Evolutionary conservation across 2,113 vertebrate genomes (phyloP), one percentile per base, ranked within the genome.

Genomic region (Pterocles burchelli): DNA sequence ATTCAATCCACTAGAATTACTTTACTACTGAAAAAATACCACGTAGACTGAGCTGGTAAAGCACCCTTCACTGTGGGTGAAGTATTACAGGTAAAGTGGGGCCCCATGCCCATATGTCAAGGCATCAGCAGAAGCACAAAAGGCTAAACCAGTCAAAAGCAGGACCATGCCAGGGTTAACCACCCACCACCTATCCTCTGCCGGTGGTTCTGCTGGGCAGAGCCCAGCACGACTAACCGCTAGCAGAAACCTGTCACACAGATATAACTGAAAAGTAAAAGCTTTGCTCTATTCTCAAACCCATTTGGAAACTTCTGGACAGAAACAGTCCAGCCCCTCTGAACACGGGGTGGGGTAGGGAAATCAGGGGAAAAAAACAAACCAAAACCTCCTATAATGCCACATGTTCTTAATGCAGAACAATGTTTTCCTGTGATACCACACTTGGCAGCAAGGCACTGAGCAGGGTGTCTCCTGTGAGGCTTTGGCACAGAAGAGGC

Each of bases 31-130:
- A 46, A 54, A 84, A 85, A 13, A 12, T 16, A 6, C 28, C 9
- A 6, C 5, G 1, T 2, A 28, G 29, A 17, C 24, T 17, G 52
- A 67, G 36, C 41, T 34, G 46, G 31, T 49, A 33, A 13, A 34
- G 36, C 18, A 20, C 18, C 33, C 38, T 46, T 62, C 57, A 9
- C 31, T 25, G 31, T 1, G 1, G 20, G 22, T 15, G 11, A 1
- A 68, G 75, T 22, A 28, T 43, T 3, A 17, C 1, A 1, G 41
- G 57, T 9, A 8, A 80, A 41, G 36, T 36, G 34, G 51, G 14
- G 65, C 21, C 13, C 0, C 0, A 54, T 25, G 24, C 28, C 7
- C 9, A 0, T 0, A 0, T 4, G 22, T 45, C 49, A 55, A 45
- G 59, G 33, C 48, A 68, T 6, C 72, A 72, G 58, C 24, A 26